Evolutionary conservation across 30 jellyfish, hydroid and myxozoan species (phyloP).

Genomic region (Mastigias papua): DNA sequence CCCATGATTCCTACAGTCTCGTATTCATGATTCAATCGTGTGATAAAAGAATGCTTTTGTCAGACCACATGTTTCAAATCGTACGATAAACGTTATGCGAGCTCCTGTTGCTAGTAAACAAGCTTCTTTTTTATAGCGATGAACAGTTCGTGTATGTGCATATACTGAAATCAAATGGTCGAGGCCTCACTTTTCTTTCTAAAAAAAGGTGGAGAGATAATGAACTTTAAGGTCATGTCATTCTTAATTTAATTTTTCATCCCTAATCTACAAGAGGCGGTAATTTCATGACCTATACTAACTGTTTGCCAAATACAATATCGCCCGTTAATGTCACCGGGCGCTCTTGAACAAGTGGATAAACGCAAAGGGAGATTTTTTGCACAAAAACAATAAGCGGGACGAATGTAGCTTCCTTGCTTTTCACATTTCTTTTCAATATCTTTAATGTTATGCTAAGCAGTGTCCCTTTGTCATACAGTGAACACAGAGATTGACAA

Average conservation of each 20-base stretch:
- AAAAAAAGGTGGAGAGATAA: background rate
- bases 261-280: background rate
- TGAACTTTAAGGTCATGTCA: background rate
- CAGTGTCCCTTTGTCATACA: constrained; percentile 45
- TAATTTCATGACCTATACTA: background rate
- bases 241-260: background rate
- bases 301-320: background rate
- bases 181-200: background rate
- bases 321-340: background rate
- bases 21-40: background rate
- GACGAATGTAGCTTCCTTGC: constrained; percentile 19
- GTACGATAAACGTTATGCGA: background rate
- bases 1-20: background rate
- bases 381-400: constrained; percentile 5
- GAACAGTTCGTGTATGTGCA: background rate
- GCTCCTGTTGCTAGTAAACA: background rate
- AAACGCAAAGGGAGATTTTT: background rate
- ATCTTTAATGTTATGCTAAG: constrained; percentile 52
- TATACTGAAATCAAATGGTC: background rate
- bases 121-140: background rate
- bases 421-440: background rate
- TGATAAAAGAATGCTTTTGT: background rate
- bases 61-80: constrained; percentile 2
- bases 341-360: background rate
- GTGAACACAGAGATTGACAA: constrained; percentile 47